Conservation (phyloP, 2,888 invertebrate species). For the Noctua fimbriata region DNA sequence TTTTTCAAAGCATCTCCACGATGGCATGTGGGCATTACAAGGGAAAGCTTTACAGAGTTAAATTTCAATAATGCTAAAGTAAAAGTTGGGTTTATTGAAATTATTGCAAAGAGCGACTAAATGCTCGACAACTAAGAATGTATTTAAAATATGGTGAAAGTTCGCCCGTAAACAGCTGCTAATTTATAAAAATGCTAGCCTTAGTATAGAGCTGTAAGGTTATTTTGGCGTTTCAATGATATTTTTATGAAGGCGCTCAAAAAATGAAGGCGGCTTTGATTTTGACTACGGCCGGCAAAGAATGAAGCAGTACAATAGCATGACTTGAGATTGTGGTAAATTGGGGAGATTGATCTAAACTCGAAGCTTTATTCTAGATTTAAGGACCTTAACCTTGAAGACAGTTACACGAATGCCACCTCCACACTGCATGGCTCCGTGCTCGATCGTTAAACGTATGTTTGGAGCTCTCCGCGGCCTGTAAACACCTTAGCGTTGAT, state of each 20-base stretch:
- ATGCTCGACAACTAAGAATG: neutral
- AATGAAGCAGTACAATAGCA: neutral
- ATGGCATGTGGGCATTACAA: neutral
- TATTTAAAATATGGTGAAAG: neutral
- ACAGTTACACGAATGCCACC: conserved; percentile 35
- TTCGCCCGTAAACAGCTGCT: neutral
- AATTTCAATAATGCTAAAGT: neutral
- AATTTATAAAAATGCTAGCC: neutral
- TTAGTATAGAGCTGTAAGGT: neutral
- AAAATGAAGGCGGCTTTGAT: neutral
- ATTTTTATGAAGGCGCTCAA: neutral
- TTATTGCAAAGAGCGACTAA: neutral
- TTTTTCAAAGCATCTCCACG: neutral
- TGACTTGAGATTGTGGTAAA: neutral
- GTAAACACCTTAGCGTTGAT: conserved; percentile 66
- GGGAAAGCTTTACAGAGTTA: neutral
- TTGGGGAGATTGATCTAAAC: neutral
- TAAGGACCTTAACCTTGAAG: neutral
- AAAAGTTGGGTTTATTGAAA: neutral
- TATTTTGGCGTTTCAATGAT: neutral
- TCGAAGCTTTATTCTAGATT: neutral
- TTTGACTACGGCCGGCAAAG: neutral
- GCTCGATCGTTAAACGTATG: conserved; percentile 54
- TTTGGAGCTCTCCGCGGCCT: conserved; percentile 55
- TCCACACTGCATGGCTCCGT: conserved; percentile 35